phyloP scores from a whole-genome alignment of 2,113 vertebrate genomes.

The Collichthys lucidus region DNA sequence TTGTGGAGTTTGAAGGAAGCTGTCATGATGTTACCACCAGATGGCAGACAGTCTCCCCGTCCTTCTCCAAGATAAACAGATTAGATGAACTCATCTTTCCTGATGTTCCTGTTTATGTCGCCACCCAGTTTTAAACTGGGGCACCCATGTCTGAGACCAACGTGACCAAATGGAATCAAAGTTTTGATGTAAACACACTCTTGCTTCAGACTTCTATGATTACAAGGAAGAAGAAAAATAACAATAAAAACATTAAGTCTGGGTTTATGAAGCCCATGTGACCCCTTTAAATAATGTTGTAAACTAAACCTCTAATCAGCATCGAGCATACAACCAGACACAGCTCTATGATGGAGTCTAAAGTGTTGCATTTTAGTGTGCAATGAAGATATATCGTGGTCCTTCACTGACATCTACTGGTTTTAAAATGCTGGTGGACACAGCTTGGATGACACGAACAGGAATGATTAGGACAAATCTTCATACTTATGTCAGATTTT shows the following conservation, averaged over 20 bases:
- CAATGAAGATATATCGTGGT: not conserved
- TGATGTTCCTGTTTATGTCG: conserved; percentile 32
- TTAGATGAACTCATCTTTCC: conserved; percentile 67
- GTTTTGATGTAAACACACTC: not conserved
- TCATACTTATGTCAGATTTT: too few relatives aligned
- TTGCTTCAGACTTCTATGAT: not conserved
- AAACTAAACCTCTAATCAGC: not conserved
- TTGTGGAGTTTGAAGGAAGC: conserved; percentile 63
- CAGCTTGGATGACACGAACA: not conserved
- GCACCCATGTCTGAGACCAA: not conserved
- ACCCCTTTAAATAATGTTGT: not conserved
- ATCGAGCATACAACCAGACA: not conserved
- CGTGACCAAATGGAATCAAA: not conserved
- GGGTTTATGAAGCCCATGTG: not conserved
- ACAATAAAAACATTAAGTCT: not conserved
- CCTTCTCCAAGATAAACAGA: conserved; percentile 69
- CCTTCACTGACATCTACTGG: conserved; percentile 66
- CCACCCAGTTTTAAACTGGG: not conserved
- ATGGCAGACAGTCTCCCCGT: conserved; percentile 18
- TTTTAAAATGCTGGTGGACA: not conserved
- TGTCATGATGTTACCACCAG: conserved; percentile 71
- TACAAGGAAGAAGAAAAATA: not conserved
- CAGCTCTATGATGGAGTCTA: not conserved
- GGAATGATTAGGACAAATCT: too few relatives aligned
- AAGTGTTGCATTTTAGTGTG: not conserved